Base-by-base conservation (phyloP, 2,113 vertebrate genomes). In the Opisthocomus hoazin region DNA sequence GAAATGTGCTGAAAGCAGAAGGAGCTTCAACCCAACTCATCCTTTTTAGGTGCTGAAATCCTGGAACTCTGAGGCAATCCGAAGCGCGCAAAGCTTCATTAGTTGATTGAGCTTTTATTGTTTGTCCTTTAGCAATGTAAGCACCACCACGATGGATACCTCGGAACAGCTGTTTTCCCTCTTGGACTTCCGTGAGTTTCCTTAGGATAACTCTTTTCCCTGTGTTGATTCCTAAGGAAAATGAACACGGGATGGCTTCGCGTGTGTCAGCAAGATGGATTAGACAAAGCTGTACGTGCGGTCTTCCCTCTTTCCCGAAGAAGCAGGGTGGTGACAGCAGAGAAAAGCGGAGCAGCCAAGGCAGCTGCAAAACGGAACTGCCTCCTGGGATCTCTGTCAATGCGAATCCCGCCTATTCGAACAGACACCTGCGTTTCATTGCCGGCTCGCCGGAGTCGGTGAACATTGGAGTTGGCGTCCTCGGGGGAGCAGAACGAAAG, bases 191-290 rank as follows among this genome's bases (percentile, higher is more conserved):
- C 1, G 0, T 21, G 34, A 51, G 17, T 83, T 84, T 80, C 34
- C 56, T 76, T 56, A 15, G 1, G 48, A 11, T 30, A 68, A 43
- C 18, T 53, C 24, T 90, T 82, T 71, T 53, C 41, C 5, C 6
- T 27, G 29, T 18, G 12, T 54, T 74, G 50, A 74, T 86, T 88
- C 66, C 46, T 58, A 43, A 39, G 23, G 70, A 69, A 75, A 83
- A 45, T 0, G 4, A 75, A 15, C 34, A 37, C 12, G 15, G 36
- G 20, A n/a, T 45, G 37, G 34, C 36, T 79, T 53, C 0, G 1
- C 19, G 30, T 13, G 6, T 16, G 23, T n/a, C 57, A 61, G 41
- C 30, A 21, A 37, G 58, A 7, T 6, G 1, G 2, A 8, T 5
- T 1, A 51, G 29, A 61, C 23, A 57, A 75, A 68, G 32, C n/a